phyloP scores from a whole-genome alignment of 23 tunicate genomes.

The Styela clava region DNA sequence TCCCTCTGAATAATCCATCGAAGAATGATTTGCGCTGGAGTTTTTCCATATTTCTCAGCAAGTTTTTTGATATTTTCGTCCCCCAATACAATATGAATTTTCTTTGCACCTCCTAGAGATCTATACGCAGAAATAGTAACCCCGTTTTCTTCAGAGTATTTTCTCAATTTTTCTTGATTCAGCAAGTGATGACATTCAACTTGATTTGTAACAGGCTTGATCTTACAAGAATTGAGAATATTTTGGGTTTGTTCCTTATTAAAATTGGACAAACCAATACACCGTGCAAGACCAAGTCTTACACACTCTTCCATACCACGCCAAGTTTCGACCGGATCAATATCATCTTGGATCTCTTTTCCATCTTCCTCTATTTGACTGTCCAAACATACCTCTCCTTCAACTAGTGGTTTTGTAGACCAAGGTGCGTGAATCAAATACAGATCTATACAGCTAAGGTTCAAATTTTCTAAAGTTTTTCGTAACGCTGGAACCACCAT shows the following conservation, averaged over 20 bases:
- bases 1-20: constrained; percentile 66
- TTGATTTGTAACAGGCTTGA: constrained; percentile 94
- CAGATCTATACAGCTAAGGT: constrained; percentile 69
- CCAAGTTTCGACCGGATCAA: constrained; percentile 79
- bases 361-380: constrained; percentile 52
- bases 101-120: constrained; percentile 59
- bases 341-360: constrained; percentile 44
- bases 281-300: constrained; percentile 53
- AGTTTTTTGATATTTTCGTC: constrained; percentile 37
- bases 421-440: constrained; percentile 86
- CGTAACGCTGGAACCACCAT: constrained; percentile 76
- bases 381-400: constrained; percentile 34
- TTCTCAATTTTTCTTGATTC: constrained; percentile 54
- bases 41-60: constrained; percentile 44
- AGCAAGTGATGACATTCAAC: constrained; percentile 73
- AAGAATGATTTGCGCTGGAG: constrained; percentile 64
- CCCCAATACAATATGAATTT: constrained; percentile 24
- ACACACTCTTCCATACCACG: constrained; percentile 95
- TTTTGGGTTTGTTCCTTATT: constrained; percentile 56
- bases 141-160: constrained; percentile 54
- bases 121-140: constrained; percentile 53
- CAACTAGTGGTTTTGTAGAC: constrained; percentile 41
- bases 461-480: constrained; percentile 42
- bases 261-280: constrained; percentile 90
- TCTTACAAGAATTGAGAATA: constrained; percentile 54